Conservation (phyloP, 1,140 invertebrate species). For the Triops longicaudatus region DNA sequence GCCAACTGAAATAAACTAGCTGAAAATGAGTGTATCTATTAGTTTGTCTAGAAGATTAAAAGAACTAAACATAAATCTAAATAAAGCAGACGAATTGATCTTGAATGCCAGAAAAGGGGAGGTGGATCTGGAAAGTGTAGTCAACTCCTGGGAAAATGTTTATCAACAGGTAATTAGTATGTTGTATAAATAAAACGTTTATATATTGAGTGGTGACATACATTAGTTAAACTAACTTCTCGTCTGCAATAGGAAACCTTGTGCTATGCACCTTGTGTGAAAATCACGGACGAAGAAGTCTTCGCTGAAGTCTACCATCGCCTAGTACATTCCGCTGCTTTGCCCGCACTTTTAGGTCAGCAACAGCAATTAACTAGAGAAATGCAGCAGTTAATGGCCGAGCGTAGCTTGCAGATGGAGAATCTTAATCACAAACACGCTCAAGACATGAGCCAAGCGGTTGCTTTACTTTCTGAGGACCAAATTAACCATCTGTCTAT, state of each 20-base stretch:
- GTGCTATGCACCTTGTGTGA: conserved; percentile 47
- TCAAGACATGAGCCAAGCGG: conserved; percentile 65
- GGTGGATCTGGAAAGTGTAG: not conserved
- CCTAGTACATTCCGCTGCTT: conserved; percentile 68
- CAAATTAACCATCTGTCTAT: conserved; percentile 66
- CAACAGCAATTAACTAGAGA: conserved; percentile 68
- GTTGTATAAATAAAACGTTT: too few species aligned
- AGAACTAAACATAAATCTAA: not conserved
- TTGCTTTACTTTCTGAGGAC: conserved; percentile 58
- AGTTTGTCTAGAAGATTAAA: not conserved
- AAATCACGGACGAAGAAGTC: conserved; percentile 62
- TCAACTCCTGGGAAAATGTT: not conserved
- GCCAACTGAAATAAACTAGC: not conserved
- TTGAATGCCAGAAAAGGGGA: not conserved
- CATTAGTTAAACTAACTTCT: not conserved
- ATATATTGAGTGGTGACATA: too few species aligned
- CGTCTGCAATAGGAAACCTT: conserved; percentile 33
- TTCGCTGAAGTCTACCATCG: conserved; percentile 72
- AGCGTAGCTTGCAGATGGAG: conserved; percentile 54
- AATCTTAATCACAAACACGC: conserved; percentile 59
- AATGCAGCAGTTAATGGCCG: conserved; percentile 54
- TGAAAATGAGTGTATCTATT: not conserved
- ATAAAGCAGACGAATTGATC: not conserved
- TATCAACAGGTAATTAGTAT: not conserved
- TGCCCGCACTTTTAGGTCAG: conserved; percentile 65